A percentile compares a stretch with the other conserved stretches of the same genome.
Evolutionary conservation across 2,797 vertebrate genomes (phyloP).

Genomic region (Poecilia wingei): DNA sequence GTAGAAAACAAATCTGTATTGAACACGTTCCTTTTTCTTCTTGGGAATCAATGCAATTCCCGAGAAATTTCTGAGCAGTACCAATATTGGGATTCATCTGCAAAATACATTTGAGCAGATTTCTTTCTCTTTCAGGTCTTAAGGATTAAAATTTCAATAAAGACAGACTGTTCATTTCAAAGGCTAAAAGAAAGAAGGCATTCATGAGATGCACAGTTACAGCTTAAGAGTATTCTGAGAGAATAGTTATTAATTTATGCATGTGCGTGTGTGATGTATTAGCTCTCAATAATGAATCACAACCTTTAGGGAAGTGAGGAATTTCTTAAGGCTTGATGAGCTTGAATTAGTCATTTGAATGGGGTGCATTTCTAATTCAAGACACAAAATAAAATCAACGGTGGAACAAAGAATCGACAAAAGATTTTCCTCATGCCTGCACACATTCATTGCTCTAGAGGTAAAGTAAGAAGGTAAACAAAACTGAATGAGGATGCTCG

Average conservation of each 20-base stretch:
- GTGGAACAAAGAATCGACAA: neutral
- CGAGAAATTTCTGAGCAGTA: neutral
- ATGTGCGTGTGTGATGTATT: neutral
- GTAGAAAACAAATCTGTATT: neutral
- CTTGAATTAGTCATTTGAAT: neutral
- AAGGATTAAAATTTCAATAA: neutral
- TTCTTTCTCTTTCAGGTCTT: neutral
- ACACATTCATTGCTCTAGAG: neutral
- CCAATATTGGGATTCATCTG: neutral
- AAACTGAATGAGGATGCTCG: neutral
- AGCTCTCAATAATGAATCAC: neutral
- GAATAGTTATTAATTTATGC: neutral
- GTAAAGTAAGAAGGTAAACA: neutral
- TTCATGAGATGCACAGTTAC: neutral
- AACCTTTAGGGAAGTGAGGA: neutral
- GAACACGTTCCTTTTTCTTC: neutral
- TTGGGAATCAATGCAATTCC: neutral
- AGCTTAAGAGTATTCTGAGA: neutral
- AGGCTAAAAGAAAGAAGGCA: neutral
- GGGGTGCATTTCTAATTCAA: neutral
- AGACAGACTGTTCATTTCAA: neutral
- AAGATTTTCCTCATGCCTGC: neutral
- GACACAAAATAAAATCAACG: neutral
- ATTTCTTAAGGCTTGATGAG: neutral
- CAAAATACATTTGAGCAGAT: neutral